Conservation (phyloP, 2,888 invertebrate species). For the Palloptera scutellata region DNA sequence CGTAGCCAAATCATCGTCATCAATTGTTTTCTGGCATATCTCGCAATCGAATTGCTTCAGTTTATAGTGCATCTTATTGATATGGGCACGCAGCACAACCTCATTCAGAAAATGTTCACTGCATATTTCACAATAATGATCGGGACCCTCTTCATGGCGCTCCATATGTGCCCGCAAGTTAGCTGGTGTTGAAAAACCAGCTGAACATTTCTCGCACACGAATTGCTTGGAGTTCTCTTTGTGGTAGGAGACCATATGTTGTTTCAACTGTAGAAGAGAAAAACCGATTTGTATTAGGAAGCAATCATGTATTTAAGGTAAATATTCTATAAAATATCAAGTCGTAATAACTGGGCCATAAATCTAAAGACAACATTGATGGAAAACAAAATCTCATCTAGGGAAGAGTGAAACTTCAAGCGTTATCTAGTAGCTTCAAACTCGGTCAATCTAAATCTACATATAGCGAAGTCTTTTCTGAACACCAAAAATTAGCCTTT, state of each 20-base stretch:
- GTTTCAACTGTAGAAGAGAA: constrained; percentile 58
- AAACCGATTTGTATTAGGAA: constrained; percentile 5
- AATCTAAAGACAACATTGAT: too few relatives aligned
- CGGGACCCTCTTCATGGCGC: constrained; percentile 77
- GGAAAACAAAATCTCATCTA: too few relatives aligned
- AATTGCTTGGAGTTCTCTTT: constrained; percentile 70
- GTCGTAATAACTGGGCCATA: too few relatives aligned
- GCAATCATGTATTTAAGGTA: background rate
- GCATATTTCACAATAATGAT: constrained; percentile 82
- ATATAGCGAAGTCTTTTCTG: too few relatives aligned
- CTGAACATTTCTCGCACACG: constrained; percentile 75
- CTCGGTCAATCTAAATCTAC: too few relatives aligned
- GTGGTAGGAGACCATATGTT: constrained; percentile 77
- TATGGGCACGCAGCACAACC: constrained; percentile 76
- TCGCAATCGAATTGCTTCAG: constrained; percentile 79
- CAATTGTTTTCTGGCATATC: constrained; percentile 81
- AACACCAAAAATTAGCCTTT: too few relatives aligned
- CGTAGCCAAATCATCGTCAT: constrained; percentile 78
- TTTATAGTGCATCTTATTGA: constrained; percentile 78
- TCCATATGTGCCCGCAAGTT: constrained; percentile 72
- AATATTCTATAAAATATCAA: background rate
- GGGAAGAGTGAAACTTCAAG: too few relatives aligned
- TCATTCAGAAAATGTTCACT: constrained; percentile 79
- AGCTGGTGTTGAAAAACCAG: constrained; percentile 74
- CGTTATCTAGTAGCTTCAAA: too few relatives aligned